These are phyloP conservation scores for Protobothrops flavoviridis DNA, from an alignment of 2,113 vertebrate genomes.

Conservation along the genomic window DNA sequence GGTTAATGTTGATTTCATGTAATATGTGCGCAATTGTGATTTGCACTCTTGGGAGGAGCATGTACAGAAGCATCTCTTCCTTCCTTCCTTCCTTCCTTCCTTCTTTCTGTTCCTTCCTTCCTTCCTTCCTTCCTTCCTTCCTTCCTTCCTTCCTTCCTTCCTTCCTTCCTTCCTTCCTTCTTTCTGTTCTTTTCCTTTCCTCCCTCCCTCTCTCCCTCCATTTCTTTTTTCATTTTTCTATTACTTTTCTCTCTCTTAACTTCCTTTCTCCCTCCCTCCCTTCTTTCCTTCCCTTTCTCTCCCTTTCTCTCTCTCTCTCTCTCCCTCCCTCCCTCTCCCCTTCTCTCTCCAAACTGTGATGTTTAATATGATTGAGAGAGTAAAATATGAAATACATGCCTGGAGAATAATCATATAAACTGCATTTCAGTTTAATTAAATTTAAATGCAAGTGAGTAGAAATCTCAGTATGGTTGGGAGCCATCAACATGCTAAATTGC, in stretches of 20 bases:
- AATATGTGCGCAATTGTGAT: not conserved
- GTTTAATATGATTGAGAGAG: not conserved
- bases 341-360: not conserved
- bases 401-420: not conserved
- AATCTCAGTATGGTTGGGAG: not conserved
- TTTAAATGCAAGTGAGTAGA: not conserved
- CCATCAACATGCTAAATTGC: not conserved
- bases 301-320: not conserved
- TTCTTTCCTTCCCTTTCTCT: not conserved
- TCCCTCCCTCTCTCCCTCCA: too few species aligned
- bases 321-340: not conserved
- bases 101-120: too few species aligned
- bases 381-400: not conserved
- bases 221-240: too few species aligned
- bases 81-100: too few species aligned
- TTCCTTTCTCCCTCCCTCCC: not conserved
- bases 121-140: too few species aligned
- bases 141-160: too few species aligned
- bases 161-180: too few species aligned
- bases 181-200: too few species aligned
- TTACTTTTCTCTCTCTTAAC: too few species aligned
- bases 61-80: not conserved
- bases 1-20: not conserved
- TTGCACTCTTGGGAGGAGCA: not conserved
- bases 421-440: not conserved